These are phyloP conservation scores for Odontesthes bonariensis DNA, from an alignment of 2,113 vertebrate species.

Conservation along the genomic window DNA sequence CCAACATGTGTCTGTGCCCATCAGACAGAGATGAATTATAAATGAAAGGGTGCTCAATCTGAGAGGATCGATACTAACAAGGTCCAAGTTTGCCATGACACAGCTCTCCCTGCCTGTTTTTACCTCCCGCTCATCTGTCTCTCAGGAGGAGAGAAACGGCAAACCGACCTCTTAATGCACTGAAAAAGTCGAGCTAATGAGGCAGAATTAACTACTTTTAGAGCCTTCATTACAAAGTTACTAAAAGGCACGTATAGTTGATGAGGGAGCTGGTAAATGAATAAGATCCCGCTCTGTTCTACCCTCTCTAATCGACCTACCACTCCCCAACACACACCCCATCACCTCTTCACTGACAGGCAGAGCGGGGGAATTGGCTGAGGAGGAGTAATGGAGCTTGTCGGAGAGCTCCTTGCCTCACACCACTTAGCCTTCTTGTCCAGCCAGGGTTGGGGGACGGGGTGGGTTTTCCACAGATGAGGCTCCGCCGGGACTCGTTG, in stretches of 20 bases:
- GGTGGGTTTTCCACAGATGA: conserved; percentile 65
- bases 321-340: conserved; percentile 48
- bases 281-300: conserved; percentile 19
- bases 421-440: conserved; percentile 81
- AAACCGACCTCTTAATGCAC: conserved; percentile 1
- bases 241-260: conserved; percentile 17
- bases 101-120: conserved; percentile 41
- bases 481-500: conserved; percentile 64
- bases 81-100: conserved; percentile 71
- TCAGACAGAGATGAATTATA: conserved; percentile 78
- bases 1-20: conserved; percentile 49
- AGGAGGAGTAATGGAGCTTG: conserved; percentile 81
- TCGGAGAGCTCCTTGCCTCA: conserved; percentile 78
- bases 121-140: conserved; percentile 21
- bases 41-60: conserved; percentile 77
- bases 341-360: conserved; percentile 77
- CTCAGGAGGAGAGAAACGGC: conserved; percentile 12
- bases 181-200: conserved; percentile 35
- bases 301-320: conserved; percentile 51
- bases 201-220: conserved; percentile 37
- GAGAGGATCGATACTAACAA: conserved; percentile 82
- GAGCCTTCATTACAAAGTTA: conserved; percentile 31
- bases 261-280: conserved; percentile 39
- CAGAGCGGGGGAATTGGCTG: conserved; percentile 66
- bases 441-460: conserved; percentile 14